A percentile compares a stretch with the other conserved stretches of the same genome.
Conservation (phyloP, 2,113 vertebrate species). For the Tenebrosternarchus preto region DNA sequence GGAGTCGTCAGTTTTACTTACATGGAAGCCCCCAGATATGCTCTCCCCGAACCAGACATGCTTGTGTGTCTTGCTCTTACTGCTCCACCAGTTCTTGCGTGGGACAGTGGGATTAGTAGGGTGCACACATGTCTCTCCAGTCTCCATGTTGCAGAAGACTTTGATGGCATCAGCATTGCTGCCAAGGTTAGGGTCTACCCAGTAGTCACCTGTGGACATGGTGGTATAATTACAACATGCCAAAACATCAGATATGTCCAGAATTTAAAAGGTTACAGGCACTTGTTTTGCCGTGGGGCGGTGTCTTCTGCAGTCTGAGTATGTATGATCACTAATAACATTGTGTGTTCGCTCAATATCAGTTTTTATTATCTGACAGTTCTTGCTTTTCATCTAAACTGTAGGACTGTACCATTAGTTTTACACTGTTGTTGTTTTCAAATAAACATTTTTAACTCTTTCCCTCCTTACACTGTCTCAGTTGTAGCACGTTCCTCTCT, state of each 20-base stretch:
- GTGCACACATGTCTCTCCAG: slow-evolving; percentile 90
- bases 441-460: too few species aligned
- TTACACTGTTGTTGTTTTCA: too few species aligned
- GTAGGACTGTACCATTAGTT: too few species aligned
- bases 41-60: slow-evolving; percentile 95
- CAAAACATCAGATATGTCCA: not conserved
- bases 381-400: not conserved
- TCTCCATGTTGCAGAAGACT: slow-evolving; percentile 98
- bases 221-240: not conserved
- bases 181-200: slow-evolving; percentile 97
- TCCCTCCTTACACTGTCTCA: too few species aligned
- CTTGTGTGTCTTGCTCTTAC: slow-evolving; percentile 89
- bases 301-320: not conserved
- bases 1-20: slow-evolving; percentile 65
- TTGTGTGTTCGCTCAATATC: not conserved
- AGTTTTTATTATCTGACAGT: not conserved
- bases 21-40: slow-evolving; percentile 94
- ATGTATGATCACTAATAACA: too few species aligned
- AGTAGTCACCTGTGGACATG: slow-evolving; percentile 85
- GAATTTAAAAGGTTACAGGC: too few species aligned
- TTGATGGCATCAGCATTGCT: slow-evolving; percentile 93
- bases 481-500: not conserved
- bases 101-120: slow-evolving; percentile 85
- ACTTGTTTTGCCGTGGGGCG: not conserved
- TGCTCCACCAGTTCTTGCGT: slow-evolving; percentile 97